Conservation (phyloP, 2,888 invertebrate genomes). For the Cerastoderma edule region DNA sequence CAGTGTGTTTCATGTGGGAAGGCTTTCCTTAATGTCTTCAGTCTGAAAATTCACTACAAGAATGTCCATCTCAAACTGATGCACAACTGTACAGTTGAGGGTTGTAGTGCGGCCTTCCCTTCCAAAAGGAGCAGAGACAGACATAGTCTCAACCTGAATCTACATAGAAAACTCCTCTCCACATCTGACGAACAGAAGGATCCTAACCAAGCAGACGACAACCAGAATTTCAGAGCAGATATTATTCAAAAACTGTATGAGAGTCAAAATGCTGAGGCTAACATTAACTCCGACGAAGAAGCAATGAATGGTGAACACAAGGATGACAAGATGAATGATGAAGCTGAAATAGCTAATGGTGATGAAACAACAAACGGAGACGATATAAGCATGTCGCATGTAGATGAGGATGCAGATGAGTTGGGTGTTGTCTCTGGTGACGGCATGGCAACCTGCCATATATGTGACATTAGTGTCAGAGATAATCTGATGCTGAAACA, state of each 20-base stretch:
- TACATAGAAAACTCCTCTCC: constrained; percentile 93
- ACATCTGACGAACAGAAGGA: constrained; percentile 65
- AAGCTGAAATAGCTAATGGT: constrained; percentile 53
- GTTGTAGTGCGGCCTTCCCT: constrained; percentile 97
- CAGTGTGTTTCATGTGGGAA: constrained; percentile 96
- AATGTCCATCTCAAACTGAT: constrained; percentile 97
- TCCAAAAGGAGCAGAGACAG: constrained; percentile 96
- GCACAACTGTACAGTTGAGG: constrained; percentile 97
- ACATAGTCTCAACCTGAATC: constrained; percentile 95
- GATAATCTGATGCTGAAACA: constrained; percentile 88
- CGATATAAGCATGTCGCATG: constrained; percentile 31
- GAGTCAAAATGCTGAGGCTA: constrained; percentile 33
- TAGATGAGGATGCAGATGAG: constrained; percentile 30
- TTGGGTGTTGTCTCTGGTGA: constrained; percentile 31
- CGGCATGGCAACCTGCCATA: constrained; percentile 88
- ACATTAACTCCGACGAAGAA: constrained; percentile 33
- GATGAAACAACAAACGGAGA: constrained; percentile 46
- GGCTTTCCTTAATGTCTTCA: constrained; percentile 96
- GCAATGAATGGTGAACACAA: constrained; percentile 41
- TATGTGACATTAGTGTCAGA: constrained; percentile 88
- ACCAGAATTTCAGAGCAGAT: constrained; percentile 61
- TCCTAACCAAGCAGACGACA: constrained; percentile 56
- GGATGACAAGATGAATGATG: constrained; percentile 51
- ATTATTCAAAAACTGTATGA: constrained; percentile 60
- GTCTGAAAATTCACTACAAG: constrained; percentile 97